Base-by-base conservation (phyloP, 2,113 vertebrate genomes). In the Pseudonaja textilis region DNA sequence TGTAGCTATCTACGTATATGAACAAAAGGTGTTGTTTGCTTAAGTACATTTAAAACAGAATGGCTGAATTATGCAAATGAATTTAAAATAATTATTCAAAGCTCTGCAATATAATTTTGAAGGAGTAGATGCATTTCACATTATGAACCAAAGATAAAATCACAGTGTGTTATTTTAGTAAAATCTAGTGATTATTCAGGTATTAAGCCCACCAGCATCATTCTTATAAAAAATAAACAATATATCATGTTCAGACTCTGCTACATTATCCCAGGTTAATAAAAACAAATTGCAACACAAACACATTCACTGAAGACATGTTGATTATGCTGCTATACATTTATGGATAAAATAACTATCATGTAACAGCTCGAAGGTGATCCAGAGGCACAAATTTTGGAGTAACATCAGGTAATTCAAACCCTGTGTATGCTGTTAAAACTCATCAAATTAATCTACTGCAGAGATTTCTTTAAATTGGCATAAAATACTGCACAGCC, bases 281-380 rank as follows among this genome's bases (percentile, higher is more conserved):
- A 69, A 91, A 96, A 96, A 85, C 54, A 95, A 95, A 95, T 94
- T 90, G 95, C 96, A 96, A 95, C 89, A 90, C 89, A 95, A 74
- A 6, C 54, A 94, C 96, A 94, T 89, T 92, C 93, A 94, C 93
- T 94, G 55, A 96, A 90, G 93, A 96, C 55, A 57, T 12, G 69
- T 93, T 95, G 93, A 94, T 94, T 97, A 89, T 91, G 64, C 59
- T 93, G 89, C 94, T 94, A 50, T 85, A 86, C 74, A 95, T 93
- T 96, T 92, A 94, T 93, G 95, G 91, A 45, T 64, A 92, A 96
- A 97, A 95, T 95, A 96, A 96, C 93, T 89, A 95, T 50, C 94
- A 29, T 94, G 86, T 88, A 95, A 94, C 90, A 93, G 92, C 47
- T 90, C 90, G 94, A 94, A 96, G 55, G 93, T 94, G 95, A 94